Evolutionary conservation across 92 coral and sea anemone species (phyloP), one percentile per base, ranked within the genome.

Genomic region (Phenganax subtilis): DNA sequence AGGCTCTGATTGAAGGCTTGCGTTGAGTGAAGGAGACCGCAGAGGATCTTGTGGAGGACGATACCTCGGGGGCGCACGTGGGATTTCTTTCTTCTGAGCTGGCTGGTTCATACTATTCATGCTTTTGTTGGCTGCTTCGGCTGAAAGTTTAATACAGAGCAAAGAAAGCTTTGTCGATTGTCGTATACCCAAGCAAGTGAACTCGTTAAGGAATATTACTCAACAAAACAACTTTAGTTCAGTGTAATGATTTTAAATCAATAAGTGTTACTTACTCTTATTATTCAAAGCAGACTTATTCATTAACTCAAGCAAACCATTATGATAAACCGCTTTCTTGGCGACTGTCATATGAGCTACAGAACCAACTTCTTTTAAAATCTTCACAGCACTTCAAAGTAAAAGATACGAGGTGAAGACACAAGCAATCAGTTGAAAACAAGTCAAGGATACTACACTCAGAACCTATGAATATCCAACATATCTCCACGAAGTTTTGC

Each of bases 271-370:
- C 88, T 25, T 87, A 96, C 99, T 91, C 90, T 80, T 90, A 15
- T 87, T 82, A 16, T 84, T 81, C 72, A 83, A 75, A 3, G 96
- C 72, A 60, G 91, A 87, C 52, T 92, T 93, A 61, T 80, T 91
- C 12, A 96, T 91, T 37, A 96, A 76, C 17, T 94, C 89, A 8
- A 97, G 92, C 70, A 96, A 85, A 17, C 99, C 99, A 25, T 96
- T 96, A 65, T 87, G 89, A 31, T 90, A 90, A 7, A 97, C 99
- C 6, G 97, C 97, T 60, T 88, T 91, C 44, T 96, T 96, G 11
- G 91, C 86, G 6, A 96, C 80, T 53, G 84, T 85, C 77, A 96
- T 79, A 57, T 85, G 83, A 16, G 92, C 97, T 16, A 85, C 72
- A 10, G 91, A 80, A 16, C 97, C 99, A 81, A 96, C 87, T 80